These are phyloP conservation scores for Nestor notabilis DNA, from an alignment of 2,113 vertebrate genomes.

Conservation along the genomic window DNA sequence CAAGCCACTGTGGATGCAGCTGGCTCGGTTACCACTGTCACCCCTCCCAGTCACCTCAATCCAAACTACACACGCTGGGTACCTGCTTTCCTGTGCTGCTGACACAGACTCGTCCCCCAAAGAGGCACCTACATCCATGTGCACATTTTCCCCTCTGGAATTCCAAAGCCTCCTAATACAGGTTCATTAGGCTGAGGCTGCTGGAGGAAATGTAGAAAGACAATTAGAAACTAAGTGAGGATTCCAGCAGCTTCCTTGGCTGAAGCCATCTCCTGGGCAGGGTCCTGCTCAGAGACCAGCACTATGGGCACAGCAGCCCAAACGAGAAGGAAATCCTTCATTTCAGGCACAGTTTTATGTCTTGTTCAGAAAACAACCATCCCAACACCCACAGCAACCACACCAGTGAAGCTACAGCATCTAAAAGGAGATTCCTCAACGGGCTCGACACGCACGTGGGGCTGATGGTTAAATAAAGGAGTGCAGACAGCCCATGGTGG, in stretches of 20 bases:
- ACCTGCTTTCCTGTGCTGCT: not conserved
- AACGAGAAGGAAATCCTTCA: not conserved
- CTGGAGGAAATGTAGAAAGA: not conserved
- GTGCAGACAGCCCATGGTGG: accelerated
- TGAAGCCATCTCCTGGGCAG: not conserved
- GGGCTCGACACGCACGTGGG: accelerated
- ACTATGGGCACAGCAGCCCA: not conserved
- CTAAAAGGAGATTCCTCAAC: not conserved
- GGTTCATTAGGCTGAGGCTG: not conserved
- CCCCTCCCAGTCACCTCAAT: not conserved
- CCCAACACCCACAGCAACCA: not conserved
- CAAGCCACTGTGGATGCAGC: not conserved
- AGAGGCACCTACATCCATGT: accelerated
- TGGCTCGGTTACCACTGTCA: not conserved
- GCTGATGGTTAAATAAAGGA: not conserved
- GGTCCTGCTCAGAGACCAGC: not conserved
- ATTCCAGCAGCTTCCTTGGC: not conserved
- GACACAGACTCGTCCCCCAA: not conserved
- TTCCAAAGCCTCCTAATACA: not conserved
- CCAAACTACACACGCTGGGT: accelerated
- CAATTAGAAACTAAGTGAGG: not conserved
- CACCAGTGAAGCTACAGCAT: accelerated
- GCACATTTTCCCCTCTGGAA: not conserved
- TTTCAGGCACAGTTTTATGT: not conserved
- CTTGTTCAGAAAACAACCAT: not conserved